Evolutionary conservation across 2,797 vertebrate genomes (phyloP).

Genomic region (Glyptemys insculpta): DNA sequence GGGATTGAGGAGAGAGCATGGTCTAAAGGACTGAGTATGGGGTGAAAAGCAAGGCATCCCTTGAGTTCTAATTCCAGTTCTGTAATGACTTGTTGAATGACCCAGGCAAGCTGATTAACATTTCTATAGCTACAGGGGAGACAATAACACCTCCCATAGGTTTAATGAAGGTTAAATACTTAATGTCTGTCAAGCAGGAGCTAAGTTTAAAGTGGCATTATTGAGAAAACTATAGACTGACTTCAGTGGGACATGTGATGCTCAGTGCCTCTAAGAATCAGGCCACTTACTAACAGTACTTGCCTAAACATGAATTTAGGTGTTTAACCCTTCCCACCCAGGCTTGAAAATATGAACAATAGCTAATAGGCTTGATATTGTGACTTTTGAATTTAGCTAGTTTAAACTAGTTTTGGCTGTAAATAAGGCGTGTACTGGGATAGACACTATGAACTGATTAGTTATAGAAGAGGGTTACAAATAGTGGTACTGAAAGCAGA

Average conservation of each 20-base stretch:
- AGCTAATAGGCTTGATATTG: not conserved
- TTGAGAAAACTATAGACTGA: not conserved
- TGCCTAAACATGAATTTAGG: not conserved
- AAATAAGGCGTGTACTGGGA: not conserved
- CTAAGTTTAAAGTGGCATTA: not conserved
- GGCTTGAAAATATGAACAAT: not conserved
- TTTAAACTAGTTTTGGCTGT: not conserved
- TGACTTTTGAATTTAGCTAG: not conserved
- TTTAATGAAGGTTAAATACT: not conserved
- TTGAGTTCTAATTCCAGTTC: not conserved
- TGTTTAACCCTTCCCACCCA: not conserved
- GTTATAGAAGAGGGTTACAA: not conserved
- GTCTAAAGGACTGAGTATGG: not conserved
- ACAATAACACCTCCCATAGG: not conserved
- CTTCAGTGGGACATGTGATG: not conserved
- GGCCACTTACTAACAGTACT: not conserved
- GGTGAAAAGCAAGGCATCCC: not conserved
- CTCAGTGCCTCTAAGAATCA: not conserved
- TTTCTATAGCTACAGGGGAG: not conserved
- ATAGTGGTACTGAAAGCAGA: not conserved
- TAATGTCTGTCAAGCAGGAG: rapidly evolving
- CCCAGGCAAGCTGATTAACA: not conserved
- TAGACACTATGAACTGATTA: not conserved
- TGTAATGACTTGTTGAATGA: not conserved
- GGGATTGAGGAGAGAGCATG: not conserved